A percentile compares a stretch with the other conserved stretches of the same genome.
Evolutionary conservation across 2,113 vertebrate species (phyloP).

Genomic region (Zosterops japonicus): DNA sequence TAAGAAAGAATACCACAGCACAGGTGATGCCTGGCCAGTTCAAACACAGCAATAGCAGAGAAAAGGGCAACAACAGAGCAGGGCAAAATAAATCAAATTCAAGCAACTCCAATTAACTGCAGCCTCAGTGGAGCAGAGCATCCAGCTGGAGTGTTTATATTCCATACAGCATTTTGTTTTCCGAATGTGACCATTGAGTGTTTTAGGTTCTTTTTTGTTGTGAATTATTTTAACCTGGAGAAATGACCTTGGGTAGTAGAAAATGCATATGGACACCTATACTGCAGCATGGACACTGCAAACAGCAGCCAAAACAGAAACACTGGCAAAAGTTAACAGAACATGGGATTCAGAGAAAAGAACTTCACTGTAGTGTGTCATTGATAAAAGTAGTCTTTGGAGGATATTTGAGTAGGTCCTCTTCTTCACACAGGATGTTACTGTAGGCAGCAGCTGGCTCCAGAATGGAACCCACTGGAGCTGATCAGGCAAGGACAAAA

Average conservation of each 20-base stretch:
- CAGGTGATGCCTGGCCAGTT: background rate
- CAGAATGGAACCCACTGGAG: background rate
- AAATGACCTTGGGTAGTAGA: background rate
- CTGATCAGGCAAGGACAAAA: background rate
- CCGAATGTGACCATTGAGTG: background rate
- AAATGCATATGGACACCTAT: accelerated
- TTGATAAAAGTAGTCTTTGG: background rate
- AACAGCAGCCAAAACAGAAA: background rate
- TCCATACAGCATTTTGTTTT: background rate
- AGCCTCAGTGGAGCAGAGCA: background rate
- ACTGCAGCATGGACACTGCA: background rate
- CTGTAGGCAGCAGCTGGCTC: background rate
- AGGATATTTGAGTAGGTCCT: background rate
- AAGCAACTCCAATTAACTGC: background rate
- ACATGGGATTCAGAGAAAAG: background rate
- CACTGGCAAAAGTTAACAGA: background rate
- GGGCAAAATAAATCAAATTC: background rate
- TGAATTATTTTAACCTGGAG: background rate
- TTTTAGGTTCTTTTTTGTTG: background rate
- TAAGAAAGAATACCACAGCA: background rate
- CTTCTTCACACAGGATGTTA: background rate
- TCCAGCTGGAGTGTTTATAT: background rate
- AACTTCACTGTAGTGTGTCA: background rate
- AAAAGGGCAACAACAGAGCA: background rate
- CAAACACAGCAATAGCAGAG: background rate